phyloP scores from a whole-genome alignment of 2,888 invertebrate species.

The Strigamia crassipes region DNA sequence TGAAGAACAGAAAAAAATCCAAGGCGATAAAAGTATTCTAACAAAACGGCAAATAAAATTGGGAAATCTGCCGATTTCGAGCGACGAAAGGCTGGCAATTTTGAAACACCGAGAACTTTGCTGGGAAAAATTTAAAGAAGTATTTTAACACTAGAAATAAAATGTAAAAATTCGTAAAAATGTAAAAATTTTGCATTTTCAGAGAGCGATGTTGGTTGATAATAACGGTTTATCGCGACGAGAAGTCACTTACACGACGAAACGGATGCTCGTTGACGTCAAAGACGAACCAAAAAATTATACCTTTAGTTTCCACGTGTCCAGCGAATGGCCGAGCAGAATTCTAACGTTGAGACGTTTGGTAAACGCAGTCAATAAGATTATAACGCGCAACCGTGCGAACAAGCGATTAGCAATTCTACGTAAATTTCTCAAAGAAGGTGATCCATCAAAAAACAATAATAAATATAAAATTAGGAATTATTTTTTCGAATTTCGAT shows the following conservation, averaged over 20 bases:
- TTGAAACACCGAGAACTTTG: neutral
- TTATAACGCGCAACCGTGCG: neutral
- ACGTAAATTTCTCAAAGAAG: neutral
- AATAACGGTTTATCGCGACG: neutral
- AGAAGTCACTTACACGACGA: neutral
- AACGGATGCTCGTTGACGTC: neutral
- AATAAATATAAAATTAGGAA: too few species aligned
- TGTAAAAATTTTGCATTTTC: neutral
- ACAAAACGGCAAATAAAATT: neutral
- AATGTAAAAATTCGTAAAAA: neutral
- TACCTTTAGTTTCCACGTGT: neutral
- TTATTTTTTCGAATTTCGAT: too few species aligned
- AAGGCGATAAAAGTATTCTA: neutral
- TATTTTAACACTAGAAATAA: neutral
- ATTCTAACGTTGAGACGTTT: neutral
- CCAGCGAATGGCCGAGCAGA: neutral
- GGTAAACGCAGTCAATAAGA: neutral
- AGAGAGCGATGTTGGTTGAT: conserved; percentile 1
- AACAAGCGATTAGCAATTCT: neutral
- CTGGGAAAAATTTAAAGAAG: neutral
- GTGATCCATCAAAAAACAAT: neutral
- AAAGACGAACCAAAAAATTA: neutral
- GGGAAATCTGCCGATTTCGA: neutral
- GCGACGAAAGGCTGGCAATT: neutral
- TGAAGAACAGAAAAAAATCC: neutral